Evolutionary conservation across 2,888 invertebrate genomes (phyloP).

Genomic region (Fragum sueziense): DNA sequence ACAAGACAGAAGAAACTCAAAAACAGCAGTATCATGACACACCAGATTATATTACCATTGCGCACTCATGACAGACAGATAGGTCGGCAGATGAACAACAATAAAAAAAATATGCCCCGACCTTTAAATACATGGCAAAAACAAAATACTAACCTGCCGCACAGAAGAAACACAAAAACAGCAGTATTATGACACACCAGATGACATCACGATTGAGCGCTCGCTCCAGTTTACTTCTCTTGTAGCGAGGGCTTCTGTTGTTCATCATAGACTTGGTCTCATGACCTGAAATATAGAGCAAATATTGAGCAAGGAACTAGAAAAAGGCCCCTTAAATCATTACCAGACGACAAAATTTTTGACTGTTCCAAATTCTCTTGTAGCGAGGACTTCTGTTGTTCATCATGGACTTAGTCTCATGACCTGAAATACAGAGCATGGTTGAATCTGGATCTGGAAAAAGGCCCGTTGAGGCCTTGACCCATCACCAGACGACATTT

Average conservation of each 20-base stretch:
- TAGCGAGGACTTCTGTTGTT: conserved; percentile 97
- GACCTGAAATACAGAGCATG: no score
- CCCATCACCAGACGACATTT: no score
- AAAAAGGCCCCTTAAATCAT: no score
- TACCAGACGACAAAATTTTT: no score
- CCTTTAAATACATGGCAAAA: no score
- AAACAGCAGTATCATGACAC: conserved; percentile 94
- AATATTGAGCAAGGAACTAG: no score
- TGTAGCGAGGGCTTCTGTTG: conserved; percentile 96
- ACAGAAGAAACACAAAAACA: conserved; percentile 94
- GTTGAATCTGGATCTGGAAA: no score
- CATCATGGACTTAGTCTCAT: conserved; percentile 98
- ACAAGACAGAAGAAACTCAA: conserved; percentile 95
- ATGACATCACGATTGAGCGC: conserved; percentile 98
- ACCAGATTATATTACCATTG: conserved; percentile 98
- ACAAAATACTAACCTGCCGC: conserved; percentile 88
- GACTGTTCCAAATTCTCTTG: no score
- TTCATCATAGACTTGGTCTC: conserved; percentile 99
- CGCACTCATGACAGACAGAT: conserved; percentile 95
- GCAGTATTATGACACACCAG: conserved; percentile 96
- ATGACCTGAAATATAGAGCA: conserved; percentile 91
- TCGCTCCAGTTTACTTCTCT: conserved; percentile 94
- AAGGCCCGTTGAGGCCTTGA: no score
- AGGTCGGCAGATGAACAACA: no score
- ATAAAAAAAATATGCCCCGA: no score